Conservation (phyloP, 1,140 invertebrate species). For the Musca domestica region DNA sequence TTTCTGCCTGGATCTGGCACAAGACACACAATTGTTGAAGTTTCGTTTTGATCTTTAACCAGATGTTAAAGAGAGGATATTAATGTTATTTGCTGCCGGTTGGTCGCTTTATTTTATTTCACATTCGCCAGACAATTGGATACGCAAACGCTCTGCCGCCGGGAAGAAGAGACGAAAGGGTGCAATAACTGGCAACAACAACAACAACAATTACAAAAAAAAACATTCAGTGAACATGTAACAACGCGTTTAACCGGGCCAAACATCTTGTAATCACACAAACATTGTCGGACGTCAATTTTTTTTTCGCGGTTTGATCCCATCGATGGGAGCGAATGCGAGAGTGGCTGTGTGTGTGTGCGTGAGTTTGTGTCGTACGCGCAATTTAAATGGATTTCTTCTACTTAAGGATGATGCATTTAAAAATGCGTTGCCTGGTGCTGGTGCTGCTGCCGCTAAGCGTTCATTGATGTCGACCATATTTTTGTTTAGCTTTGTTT, state of each 20-base stretch:
- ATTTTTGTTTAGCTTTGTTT: not conserved
- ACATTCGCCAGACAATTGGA: constrained; percentile 11
- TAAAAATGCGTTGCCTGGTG: constrained; percentile 31
- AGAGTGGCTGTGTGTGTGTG: constrained; percentile 1
- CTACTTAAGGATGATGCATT: constrained; percentile 15
- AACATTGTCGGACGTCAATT: constrained; percentile 17
- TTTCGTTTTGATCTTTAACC: constrained; percentile 9
- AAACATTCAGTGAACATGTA: not conserved
- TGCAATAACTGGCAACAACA: no score
- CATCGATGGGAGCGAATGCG: not conserved
- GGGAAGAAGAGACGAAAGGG: no score
- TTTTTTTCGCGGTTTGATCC: not conserved
- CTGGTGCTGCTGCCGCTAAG: not conserved
- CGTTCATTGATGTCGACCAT: no score
- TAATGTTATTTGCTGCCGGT: constrained; percentile 17
- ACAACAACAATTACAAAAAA: no score
- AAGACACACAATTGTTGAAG: no score
- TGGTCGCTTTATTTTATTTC: constrained; percentile 15
- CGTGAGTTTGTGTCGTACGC: constrained; percentile 31
- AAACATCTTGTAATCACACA: constrained; percentile 15
- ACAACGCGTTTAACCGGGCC: constrained; percentile 19
- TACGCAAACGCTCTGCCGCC: constrained; percentile 10
- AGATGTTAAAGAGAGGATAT: constrained; percentile 21
- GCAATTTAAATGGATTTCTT: constrained; percentile 51
- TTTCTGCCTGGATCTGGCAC: no score